A percentile compares a stretch with the other conserved stretches of the same genome.
These are phyloP conservation scores for Gallinago undulata DNA, from an alignment of 2,113 vertebrate genomes.

Conservation along the genomic window DNA sequence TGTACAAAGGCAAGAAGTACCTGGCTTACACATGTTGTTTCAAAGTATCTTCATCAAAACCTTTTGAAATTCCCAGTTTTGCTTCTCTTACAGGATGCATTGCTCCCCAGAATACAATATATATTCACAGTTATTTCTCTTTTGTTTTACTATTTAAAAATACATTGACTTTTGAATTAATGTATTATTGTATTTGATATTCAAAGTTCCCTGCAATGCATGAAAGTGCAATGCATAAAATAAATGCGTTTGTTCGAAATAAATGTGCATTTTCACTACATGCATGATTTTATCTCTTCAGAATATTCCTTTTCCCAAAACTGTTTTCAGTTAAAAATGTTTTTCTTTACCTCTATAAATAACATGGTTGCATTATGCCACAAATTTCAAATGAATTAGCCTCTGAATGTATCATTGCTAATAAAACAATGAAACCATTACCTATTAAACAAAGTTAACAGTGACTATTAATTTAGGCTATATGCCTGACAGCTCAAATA, in stretches of 20 bases:
- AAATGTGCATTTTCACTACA: neutral
- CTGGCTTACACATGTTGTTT: neutral
- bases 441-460: slow-evolving; percentile 62
- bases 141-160: neutral
- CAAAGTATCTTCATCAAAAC: neutral
- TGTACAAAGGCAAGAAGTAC: neutral
- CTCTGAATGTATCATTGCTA: slow-evolving; percentile 17
- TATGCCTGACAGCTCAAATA: slow-evolving; percentile 70
- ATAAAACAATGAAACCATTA: slow-evolving; percentile 54
- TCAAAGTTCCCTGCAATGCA: neutral
- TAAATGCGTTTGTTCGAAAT: neutral
- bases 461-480: slow-evolving; percentile 52
- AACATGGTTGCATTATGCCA: neutral
- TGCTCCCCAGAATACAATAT: neutral
- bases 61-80: neutral
- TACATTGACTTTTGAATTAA: neutral
- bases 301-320: neutral
- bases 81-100: neutral
- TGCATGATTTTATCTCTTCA: neutral
- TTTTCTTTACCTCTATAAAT: neutral
- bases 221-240: neutral
- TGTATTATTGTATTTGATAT: neutral
- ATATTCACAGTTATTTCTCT: neutral
- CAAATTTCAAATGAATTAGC: slow-evolving; percentile 47
- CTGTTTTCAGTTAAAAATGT: neutral